A percentile compares a stretch with the other conserved stretches of the same genome.
phyloP scores from a whole-genome alignment of 2,797 vertebrate species.

The Sebastes oblongus region DNA sequence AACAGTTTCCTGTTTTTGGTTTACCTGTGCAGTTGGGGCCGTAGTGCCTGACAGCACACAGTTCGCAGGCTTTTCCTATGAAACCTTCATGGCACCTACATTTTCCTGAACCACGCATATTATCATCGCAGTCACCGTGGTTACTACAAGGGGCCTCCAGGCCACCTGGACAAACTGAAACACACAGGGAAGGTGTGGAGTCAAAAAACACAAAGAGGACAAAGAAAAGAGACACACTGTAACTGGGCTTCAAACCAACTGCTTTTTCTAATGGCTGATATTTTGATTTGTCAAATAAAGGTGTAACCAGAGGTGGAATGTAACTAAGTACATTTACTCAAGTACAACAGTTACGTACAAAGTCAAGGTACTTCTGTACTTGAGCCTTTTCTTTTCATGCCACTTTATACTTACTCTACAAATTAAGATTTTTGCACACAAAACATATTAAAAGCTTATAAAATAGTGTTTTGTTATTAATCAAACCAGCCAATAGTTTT shows the following conservation, averaged over 20 bases:
- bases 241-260: background rate
- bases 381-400: background rate
- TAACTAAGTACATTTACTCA: background rate
- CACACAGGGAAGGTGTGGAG: background rate
- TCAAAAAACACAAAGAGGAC: background rate
- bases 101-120: slow-evolving; percentile 77
- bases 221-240: background rate
- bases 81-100: slow-evolving; percentile 84
- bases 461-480: background rate
- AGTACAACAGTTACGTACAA: too few relatives aligned
- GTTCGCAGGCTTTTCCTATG: slow-evolving; percentile 86
- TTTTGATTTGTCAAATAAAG: background rate
- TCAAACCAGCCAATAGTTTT: background rate
- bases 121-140: slow-evolving; percentile 85
- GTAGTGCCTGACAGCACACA: slow-evolving; percentile 80
- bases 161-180: slow-evolving; percentile 90
- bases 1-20: background rate
- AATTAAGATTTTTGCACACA: background rate
- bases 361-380: background rate
- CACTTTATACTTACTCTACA: background rate
- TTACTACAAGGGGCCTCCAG: slow-evolving; percentile 84
- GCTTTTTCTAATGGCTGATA: background rate
- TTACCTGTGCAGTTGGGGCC: slow-evolving; percentile 90
- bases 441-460: background rate
- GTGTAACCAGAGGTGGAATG: background rate